phyloP scores from a whole-genome alignment of 2,113 vertebrate species.

The Pituophis catenifer region DNA sequence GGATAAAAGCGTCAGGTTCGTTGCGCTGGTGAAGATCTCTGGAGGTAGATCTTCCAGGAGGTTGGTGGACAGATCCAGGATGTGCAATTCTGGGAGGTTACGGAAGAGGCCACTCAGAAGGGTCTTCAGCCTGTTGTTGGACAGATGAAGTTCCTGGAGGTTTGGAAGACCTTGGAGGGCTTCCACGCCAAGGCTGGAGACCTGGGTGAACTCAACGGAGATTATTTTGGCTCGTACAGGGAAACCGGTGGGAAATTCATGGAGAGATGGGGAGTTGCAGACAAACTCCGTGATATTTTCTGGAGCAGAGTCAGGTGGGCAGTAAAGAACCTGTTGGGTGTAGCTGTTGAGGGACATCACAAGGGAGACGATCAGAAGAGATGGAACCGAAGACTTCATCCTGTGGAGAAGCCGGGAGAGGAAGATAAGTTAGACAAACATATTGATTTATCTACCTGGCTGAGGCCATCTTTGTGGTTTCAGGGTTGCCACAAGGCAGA shows the following conservation, averaged over 20 bases:
- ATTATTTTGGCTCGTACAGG: slow-evolving; percentile 63
- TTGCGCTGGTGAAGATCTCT: slow-evolving; percentile 55
- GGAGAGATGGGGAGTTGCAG: slow-evolving; percentile 66
- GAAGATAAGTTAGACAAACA: too few relatives aligned
- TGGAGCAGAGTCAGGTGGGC: neutral
- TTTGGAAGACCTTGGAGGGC: slow-evolving; percentile 62
- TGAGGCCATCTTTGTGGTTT: too few relatives aligned
- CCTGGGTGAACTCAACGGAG: slow-evolving; percentile 79
- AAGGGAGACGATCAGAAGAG: neutral
- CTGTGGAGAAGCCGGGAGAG: neutral
- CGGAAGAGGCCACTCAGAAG: slow-evolving; percentile 70
- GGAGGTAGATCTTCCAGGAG: slow-evolving; percentile 65
- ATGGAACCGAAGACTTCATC: rapidly evolving
- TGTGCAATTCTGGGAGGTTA: slow-evolving; percentile 60
- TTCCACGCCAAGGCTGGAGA: slow-evolving; percentile 59
- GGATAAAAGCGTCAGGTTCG: slow-evolving; percentile 69
- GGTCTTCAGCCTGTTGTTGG: slow-evolving; percentile 70
- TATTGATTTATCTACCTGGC: too few relatives aligned
- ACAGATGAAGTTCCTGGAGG: slow-evolving; percentile 79
- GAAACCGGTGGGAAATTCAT: slow-evolving; percentile 65
- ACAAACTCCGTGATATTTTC: slow-evolving; percentile 32
- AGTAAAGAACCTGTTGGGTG: rapidly evolving
- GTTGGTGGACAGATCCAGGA: slow-evolving; percentile 81
- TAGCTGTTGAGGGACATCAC: rapidly evolving
- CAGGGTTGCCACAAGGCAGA: too few relatives aligned